Evolutionary conservation across 2,888 invertebrate species (phyloP).

Genomic region (Chaitophorus viminalis): DNA sequence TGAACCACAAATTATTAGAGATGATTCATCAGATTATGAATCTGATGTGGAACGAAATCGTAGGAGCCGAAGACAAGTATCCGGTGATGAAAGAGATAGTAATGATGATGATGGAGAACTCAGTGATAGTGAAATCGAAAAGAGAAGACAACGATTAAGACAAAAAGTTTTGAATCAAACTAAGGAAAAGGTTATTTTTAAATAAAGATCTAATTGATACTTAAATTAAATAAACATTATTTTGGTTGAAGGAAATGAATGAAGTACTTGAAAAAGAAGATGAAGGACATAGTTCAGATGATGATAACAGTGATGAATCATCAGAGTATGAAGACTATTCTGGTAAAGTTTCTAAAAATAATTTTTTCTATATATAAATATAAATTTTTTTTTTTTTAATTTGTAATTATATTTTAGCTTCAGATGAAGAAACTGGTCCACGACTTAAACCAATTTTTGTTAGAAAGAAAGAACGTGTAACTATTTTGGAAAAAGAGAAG

Average conservation of each 20-base stretch:
- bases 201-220: not conserved
- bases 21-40: slow-evolving; percentile 69
- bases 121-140: slow-evolving; percentile 87
- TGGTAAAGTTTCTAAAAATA: slow-evolving; percentile 65
- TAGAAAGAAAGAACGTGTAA: slow-evolving; percentile 90
- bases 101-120: slow-evolving; percentile 85
- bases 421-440: slow-evolving; percentile 91
- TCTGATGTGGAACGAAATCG: slow-evolving; percentile 66
- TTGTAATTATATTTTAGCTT: slow-evolving; percentile 70
- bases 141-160: slow-evolving; percentile 77
- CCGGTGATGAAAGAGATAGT: slow-evolving; percentile 71
- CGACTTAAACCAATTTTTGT: slow-evolving; percentile 95
- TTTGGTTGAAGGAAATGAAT: slow-evolving; percentile 37
- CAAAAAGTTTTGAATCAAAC: slow-evolving; percentile 77
- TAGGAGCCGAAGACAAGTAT: slow-evolving; percentile 67
- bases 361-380: too few relatives aligned
- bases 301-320: slow-evolving; percentile 68
- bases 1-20: slow-evolving; percentile 76
- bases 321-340: slow-evolving; percentile 88
- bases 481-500: slow-evolving; percentile 93
- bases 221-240: not conserved
- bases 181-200: slow-evolving; percentile 70
- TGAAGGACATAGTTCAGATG: slow-evolving; percentile 70
- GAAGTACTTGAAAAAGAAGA: slow-evolving; percentile 76
- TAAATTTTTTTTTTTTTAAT: not conserved